These are phyloP conservation scores for Nephrotoma flavescens DNA, from an alignment of 2,888 invertebrate species.

Conservation along the genomic window DNA sequence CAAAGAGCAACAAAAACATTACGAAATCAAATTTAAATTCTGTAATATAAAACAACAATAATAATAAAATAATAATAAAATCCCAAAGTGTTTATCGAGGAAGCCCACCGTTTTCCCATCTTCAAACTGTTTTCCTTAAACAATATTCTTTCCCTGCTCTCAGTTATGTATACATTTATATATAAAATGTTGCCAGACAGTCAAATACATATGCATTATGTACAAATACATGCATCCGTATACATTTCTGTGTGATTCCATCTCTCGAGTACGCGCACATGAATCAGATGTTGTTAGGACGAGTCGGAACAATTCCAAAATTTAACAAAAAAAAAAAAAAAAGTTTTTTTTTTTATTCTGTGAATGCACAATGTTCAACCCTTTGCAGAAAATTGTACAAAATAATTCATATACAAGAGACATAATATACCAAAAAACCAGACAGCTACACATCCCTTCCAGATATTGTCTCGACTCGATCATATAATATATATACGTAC, in stretches of 20 bases:
- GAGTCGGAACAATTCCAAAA: neutral
- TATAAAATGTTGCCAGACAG: neutral
- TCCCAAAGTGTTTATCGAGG: neutral
- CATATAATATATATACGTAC: neutral
- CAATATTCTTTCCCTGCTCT: neutral
- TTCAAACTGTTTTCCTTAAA: neutral
- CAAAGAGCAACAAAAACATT: neutral
- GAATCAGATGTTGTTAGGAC: neutral
- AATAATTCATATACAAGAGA: neutral
- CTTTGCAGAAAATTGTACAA: neutral
- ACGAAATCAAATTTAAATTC: neutral
- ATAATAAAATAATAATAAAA: neutral
- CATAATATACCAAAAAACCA: neutral
- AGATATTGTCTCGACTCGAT: neutral
- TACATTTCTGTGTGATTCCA: neutral
- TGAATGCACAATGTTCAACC: neutral
- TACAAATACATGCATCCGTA: neutral
- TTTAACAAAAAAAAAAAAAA: neutral
- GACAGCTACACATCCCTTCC: neutral
- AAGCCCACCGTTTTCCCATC: neutral
- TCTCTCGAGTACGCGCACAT: neutral
- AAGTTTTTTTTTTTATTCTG: neutral
- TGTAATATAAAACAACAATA: neutral
- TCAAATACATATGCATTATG: neutral
- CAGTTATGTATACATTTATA: neutral